These are phyloP conservation scores for Rhagonycha lutea DNA, from an alignment of 2,888 invertebrate species.

Conservation along the genomic window DNA sequence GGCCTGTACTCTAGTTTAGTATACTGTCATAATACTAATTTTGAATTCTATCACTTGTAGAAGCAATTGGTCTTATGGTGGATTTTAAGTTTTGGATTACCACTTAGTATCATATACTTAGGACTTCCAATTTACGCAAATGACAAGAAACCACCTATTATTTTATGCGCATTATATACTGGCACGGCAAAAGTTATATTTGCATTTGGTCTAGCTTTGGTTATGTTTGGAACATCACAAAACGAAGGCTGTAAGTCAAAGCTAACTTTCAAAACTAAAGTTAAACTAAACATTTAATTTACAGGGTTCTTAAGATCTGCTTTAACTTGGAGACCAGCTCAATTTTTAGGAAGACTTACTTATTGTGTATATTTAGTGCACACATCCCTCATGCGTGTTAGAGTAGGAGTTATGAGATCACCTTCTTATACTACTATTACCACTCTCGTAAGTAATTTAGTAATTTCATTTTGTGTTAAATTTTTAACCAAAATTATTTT, in stretches of 20 bases:
- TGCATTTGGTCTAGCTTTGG: slow-evolving; percentile 46
- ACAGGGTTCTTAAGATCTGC: slow-evolving; percentile 14
- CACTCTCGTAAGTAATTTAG: slow-evolving; percentile 34
- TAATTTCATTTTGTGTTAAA: neutral
- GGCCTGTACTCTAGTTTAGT: no score
- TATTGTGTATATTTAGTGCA: slow-evolving; percentile 45
- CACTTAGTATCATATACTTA: slow-evolving; percentile 2
- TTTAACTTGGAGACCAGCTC: slow-evolving; percentile 32
- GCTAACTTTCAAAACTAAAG: neutral
- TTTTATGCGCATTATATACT: slow-evolving; percentile 54
- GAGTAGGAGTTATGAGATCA: slow-evolving; percentile 34
- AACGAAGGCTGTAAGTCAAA: slow-evolving; percentile 48
- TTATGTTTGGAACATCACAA: slow-evolving; percentile 43
- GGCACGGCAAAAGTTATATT: slow-evolving; percentile 52
- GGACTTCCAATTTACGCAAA: slow-evolving; percentile 44
- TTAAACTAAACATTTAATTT: neutral
- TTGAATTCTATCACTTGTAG: neutral
- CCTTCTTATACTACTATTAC: slow-evolving; percentile 36
- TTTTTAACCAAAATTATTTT: no score
- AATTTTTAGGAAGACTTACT: slow-evolving; percentile 42
- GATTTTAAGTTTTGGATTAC: slow-evolving; percentile 12
- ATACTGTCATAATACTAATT: no score
- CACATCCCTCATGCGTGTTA: slow-evolving; percentile 33
- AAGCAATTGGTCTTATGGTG: slow-evolving; percentile 7
- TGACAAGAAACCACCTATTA: slow-evolving; percentile 45